Conservation (phyloP, 2,797 vertebrate genomes). For the Cirrhinus molitorella region DNA sequence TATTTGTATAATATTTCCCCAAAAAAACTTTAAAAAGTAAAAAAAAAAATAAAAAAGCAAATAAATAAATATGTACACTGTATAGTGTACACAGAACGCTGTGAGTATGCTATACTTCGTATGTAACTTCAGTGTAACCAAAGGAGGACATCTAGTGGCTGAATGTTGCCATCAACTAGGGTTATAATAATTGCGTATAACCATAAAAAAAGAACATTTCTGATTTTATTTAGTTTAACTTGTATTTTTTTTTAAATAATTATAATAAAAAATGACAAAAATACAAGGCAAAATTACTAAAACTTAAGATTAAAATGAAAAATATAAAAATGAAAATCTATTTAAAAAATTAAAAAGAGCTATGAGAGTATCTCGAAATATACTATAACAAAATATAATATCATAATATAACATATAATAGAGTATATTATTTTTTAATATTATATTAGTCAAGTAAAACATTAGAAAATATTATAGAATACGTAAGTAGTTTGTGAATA, state of each 20-base stretch:
- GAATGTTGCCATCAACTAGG: not conserved
- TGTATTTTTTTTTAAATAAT: too few relatives aligned
- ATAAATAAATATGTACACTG: not conserved
- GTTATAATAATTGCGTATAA: not conserved
- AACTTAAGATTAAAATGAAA: not conserved
- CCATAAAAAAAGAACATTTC: not conserved
- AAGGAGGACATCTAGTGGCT: conserved; percentile 33
- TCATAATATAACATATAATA: too few relatives aligned
- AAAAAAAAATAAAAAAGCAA: too few relatives aligned
- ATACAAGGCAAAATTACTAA: not conserved
- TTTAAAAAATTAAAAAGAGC: too few relatives aligned
- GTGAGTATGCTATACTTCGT: not conserved
- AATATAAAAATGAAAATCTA: not conserved
- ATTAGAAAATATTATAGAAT: too few relatives aligned
- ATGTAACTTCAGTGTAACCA: too few relatives aligned
- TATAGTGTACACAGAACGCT: not conserved
- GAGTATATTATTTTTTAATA: not conserved
- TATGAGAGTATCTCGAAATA: not conserved
- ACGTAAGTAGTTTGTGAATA: too few relatives aligned
- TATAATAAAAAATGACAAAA: not conserved
- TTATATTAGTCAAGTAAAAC: not conserved
- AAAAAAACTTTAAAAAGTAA: too few relatives aligned
- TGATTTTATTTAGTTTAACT: not conserved
- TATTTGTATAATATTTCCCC: too few relatives aligned
- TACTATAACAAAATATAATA: too few relatives aligned